A percentile compares a stretch with the other conserved stretches of the same genome.
phyloP scores from a whole-genome alignment of 2,888 invertebrate genomes.

The Tiliacea aurago region DNA sequence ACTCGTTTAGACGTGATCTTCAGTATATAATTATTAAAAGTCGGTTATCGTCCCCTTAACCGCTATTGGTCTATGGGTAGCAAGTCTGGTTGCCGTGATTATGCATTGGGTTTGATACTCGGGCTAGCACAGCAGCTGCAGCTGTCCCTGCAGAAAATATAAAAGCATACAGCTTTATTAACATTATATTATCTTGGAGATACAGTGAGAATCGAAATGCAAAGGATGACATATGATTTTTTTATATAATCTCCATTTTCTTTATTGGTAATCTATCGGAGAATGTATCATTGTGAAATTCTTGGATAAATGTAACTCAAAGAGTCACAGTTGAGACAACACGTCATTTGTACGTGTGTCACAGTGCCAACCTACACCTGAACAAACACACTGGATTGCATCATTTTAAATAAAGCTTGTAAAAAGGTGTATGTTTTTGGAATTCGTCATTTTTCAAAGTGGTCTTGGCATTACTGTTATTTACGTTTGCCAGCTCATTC shows the following conservation, averaged over 20 bases:
- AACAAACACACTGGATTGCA: slow-evolving; percentile 38
- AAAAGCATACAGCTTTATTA: not conserved
- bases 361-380: slow-evolving; percentile 35
- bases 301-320: slow-evolving; percentile 17
- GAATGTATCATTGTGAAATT: slow-evolving; percentile 36
- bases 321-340: slow-evolving; percentile 1
- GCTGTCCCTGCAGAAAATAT: not conserved
- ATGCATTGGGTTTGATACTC: not conserved
- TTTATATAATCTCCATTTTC: not conserved
- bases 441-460: slow-evolving; percentile 43
- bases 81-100: not conserved
- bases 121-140: not conserved
- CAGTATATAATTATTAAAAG: no score
- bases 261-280: not conserved
- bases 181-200: not conserved
- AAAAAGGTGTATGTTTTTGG: slow-evolving; percentile 32
- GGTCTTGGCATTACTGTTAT: slow-evolving; percentile 28
- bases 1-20: no score
- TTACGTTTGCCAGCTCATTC: slow-evolving; percentile 10
- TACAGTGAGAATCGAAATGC: not conserved
- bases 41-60: no score
- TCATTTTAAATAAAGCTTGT: slow-evolving; percentile 17
- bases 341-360: slow-evolving; percentile 31
- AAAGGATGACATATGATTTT: not conserved
- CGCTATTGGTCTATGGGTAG: not conserved